Evolutionary conservation across 1,140 invertebrate genomes (phyloP).

Genomic region (Sitophilus oryzae): DNA sequence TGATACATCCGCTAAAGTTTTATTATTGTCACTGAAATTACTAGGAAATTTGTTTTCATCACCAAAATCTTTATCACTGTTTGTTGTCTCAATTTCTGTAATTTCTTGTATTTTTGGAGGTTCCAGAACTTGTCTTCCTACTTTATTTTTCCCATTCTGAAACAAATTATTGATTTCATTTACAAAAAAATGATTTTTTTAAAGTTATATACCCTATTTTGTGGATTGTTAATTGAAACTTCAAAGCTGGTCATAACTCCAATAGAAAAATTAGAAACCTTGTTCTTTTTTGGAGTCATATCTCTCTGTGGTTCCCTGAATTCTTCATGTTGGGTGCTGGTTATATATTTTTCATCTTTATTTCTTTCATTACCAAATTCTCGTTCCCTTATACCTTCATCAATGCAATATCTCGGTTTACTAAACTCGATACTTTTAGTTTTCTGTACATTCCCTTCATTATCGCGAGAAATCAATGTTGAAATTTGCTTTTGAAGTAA

Average conservation of each 20-base stretch:
- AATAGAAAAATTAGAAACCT: slow-evolving; percentile 57
- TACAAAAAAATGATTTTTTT: slow-evolving; percentile 38
- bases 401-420: not conserved
- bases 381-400: not conserved
- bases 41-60: slow-evolving; percentile 13
- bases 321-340: slow-evolving; percentile 30
- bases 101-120: slow-evolving; percentile 33
- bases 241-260: slow-evolving; percentile 68
- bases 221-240: slow-evolving; percentile 51
- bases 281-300: slow-evolving; percentile 47
- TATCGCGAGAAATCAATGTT: slow-evolving; percentile 20
- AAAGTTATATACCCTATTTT: slow-evolving; percentile 27
- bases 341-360: slow-evolving; percentile 16
- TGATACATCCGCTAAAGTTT: slow-evolving; percentile 47
- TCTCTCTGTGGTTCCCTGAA: slow-evolving; percentile 13
- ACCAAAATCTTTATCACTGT: slow-evolving; percentile 10
- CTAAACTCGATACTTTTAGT: not conserved
- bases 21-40: slow-evolving; percentile 35
- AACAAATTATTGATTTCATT: slow-evolving; percentile 11
- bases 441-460: not conserved
- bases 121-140: not conserved
- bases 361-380: not conserved
- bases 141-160: slow-evolving; percentile 1
- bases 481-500: slow-evolving; percentile 51
- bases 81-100: slow-evolving; percentile 25